Evolutionary conservation across 1,140 invertebrate genomes (phyloP), one percentile per base, ranked within the genome.

Genomic region (Aradophagus sp.): DNA sequence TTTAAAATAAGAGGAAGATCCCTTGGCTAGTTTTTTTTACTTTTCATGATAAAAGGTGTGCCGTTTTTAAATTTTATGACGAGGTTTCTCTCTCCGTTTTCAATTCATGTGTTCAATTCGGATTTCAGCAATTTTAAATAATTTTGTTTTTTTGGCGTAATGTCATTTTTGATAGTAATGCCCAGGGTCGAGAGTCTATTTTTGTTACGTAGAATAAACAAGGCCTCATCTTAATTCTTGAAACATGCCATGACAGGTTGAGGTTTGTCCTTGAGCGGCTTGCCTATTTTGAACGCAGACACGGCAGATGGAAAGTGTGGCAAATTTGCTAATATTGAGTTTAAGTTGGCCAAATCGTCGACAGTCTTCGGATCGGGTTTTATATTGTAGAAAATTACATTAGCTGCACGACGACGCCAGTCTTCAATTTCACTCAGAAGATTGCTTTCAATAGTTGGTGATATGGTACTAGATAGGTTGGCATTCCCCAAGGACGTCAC

Each of bases 171-270:
- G 0, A 15, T n/a, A 11, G 3, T 3, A 12, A 58, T 58, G 6
- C 32, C 39, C 1, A 38, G 2, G 5, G 10, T 23, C 0, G 7
- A 4, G 0, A 56, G 29, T 15, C 26, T 56, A 0, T 10, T 6
- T 41, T 44, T 42, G 8, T 56, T 56, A 5, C 52, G 52, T 1
- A 58, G 19, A 5, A 58, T 58, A 10, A 27, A 29, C 11, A 38
- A 1, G 0, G 34, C 53, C 7, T 58, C 53, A 4, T 26, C 20
- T 19, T 16, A 20, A 14, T 3, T 36, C n/a, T 5, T 1, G 11
- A 58, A 58, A 23, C n/a, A 7, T 5, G 41, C 53, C 12, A 38
- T 45, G 1, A 58, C 2, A 0, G 42, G 41, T 5, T 5, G 13
- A 23, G 36, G 38, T 0, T 35, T 13, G 6, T 10, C 12, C 6